Percentiles rank a stretch among this genome's conserved stretches.
Evolutionary conservation across 1,140 invertebrate species (phyloP).

Genomic region (Pseudachorutes palmiensis): DNA sequence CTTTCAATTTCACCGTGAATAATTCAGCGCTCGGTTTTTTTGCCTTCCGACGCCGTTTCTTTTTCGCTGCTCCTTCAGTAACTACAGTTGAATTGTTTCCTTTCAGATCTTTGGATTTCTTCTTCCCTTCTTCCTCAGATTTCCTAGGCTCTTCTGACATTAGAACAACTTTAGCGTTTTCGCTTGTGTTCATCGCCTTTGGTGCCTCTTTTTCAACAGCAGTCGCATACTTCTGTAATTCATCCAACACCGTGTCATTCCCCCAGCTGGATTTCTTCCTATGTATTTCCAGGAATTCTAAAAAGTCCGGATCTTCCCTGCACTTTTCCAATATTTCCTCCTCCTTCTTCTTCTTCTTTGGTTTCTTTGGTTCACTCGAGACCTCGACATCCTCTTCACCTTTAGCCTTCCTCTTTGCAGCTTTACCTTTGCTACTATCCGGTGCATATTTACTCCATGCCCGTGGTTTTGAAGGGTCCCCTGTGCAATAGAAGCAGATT

Average conservation of each 20-base stretch:
- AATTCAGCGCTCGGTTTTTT: conserved; percentile 33
- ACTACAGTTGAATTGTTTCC: conserved; percentile 14
- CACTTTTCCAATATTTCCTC: conserved; percentile 60
- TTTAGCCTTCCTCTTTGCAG: conserved; percentile 47
- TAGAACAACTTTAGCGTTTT: conserved; percentile 16
- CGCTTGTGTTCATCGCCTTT: conserved; percentile 33
- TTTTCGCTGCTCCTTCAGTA: conserved; percentile 26
- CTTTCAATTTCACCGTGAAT: conserved; percentile 50
- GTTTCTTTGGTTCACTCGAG: conserved; percentile 41
- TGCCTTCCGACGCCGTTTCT: conserved; percentile 21
- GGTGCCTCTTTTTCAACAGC: too few species aligned
- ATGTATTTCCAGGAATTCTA: conserved; percentile 78
- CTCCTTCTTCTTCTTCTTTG: conserved; percentile 42
- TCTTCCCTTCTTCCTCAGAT: conserved; percentile 29
- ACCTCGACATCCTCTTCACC: conserved; percentile 36
- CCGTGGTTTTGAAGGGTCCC: conserved; percentile 72
- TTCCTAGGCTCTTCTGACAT: conserved; percentile 30
- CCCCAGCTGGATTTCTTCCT: conserved; percentile 56
- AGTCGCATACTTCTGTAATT: conserved; percentile 34
- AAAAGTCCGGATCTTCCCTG: conserved; percentile 79
- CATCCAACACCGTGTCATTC: conserved; percentile 51
- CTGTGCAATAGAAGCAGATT: conserved; percentile 42
- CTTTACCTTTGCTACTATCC: conserved; percentile 46
- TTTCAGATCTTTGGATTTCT: conserved; percentile 21
- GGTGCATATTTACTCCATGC: conserved; percentile 78